A percentile compares a stretch with the other conserved stretches of the same genome.
These are phyloP conservation scores for Platyrinchus mystaceus DNA, from an alignment of 2,797 vertebrate genomes.

Conservation along the genomic window DNA sequence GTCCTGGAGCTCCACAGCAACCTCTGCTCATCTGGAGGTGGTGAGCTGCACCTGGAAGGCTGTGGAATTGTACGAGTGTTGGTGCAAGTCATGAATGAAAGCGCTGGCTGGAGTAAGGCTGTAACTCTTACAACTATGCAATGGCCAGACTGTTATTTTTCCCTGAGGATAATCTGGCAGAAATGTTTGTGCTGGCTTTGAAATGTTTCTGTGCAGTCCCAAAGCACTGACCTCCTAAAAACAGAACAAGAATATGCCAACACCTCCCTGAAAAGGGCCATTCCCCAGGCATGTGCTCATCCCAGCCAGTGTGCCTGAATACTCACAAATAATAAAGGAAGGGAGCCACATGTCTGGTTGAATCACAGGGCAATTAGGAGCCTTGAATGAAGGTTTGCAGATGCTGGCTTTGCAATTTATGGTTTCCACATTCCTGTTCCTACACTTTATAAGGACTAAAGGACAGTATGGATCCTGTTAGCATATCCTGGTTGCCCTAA, in stretches of 20 bases:
- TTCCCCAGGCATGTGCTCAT: not conserved
- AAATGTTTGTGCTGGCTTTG: constrained; percentile 1
- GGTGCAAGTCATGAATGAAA: not conserved
- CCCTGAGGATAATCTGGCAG: not conserved
- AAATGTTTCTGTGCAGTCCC: not conserved
- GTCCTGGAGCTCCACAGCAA: not conserved
- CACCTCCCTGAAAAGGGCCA: not conserved
- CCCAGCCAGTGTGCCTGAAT: not conserved
- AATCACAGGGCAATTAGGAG: not conserved
- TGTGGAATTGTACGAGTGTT: not conserved
- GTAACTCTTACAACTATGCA: not conserved
- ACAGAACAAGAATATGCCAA: not conserved
- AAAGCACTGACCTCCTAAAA: constrained; percentile 20
- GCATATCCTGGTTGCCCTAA: not conserved
- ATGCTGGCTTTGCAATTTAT: constrained; percentile 7
- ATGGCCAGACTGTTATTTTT: not conserved
- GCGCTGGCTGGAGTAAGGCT: not conserved
- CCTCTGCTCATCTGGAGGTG: not conserved
- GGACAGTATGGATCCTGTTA: not conserved
- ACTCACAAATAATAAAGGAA: constrained; percentile 14
- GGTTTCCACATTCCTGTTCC: not conserved
- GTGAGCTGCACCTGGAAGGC: not conserved
- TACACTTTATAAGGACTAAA: not conserved
- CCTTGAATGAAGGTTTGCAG: constrained; percentile 19
- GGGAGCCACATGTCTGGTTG: not conserved